Base-by-base conservation (phyloP, 2,888 invertebrate genomes). In the Cryptocephalus primarius region DNA sequence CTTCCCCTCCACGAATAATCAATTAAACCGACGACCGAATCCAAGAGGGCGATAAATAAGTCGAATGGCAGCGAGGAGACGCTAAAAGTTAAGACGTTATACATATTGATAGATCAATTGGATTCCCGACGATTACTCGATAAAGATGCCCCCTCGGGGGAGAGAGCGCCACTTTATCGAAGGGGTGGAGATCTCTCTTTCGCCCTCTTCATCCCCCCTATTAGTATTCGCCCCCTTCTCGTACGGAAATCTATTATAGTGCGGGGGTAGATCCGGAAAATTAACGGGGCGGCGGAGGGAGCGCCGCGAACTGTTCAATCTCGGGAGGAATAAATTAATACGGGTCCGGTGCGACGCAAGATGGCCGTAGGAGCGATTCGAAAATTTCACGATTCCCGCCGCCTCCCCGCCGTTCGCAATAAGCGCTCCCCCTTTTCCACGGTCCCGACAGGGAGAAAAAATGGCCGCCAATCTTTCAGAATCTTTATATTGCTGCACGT, bases 41-140 rank as follows among this genome's bases (percentile, higher is more conserved):
- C 12, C 36, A n/a, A 36, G n/a, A 12, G 36, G 36, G 12, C 36
- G 36, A 36, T 36, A 36, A 36, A 36, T 36, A 36, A 36, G 12
- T 2, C 36, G 36, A 36, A 36, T 36, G 36, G 36, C 36, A 36
- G 36, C 36, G 36, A 36, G 51, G 51, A 59, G 59, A 59, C 60
- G 57, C 53, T 59, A 60, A 61, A 61, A 66, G 66, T 68, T 67
- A 68, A 68, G 67, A 66, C 63, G 65, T 67, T 68, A 69, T 69
- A 69, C 68, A 69, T 69, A 69, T 69, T 69, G 67, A 69, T 69
- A 63, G 66, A 68, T 67, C 69, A 69, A 69, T 69, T 69, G 68
- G 68, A 68, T 68, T 68, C 68, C 65, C 60, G 65, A 60, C 68
- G 68, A 69, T 69, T 69, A 69, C 68, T 63, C 62, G 64, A 67